Conservation (phyloP, 1,140 invertebrate genomes). For the Drosophila pruinosa region DNA sequence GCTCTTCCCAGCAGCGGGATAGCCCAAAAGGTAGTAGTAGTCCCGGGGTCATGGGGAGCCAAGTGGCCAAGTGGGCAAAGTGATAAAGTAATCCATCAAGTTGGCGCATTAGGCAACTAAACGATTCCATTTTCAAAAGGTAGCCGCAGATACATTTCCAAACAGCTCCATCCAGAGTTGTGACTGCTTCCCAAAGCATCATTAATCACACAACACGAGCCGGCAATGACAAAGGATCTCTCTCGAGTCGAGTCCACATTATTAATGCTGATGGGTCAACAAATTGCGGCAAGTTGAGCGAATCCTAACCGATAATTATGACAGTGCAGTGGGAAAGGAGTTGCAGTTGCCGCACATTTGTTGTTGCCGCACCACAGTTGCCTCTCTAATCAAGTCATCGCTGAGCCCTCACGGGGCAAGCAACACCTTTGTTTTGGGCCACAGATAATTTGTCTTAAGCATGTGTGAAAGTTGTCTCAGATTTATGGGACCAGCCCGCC, state of each 20-base stretch:
- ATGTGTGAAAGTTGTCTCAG: conserved; percentile 79
- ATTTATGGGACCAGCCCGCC: conserved; percentile 53
- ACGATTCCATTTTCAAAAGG: conserved; percentile 72
- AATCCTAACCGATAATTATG: conserved; percentile 82
- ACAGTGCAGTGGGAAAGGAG: conserved; percentile 78
- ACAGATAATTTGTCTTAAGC: conserved; percentile 75
- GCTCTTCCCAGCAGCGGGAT: neutral
- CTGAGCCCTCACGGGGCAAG: neutral
- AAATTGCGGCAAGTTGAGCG: conserved; percentile 76
- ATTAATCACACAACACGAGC: conserved; percentile 82
- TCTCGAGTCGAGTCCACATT: conserved; percentile 11
- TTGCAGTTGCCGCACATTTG: conserved; percentile 55
- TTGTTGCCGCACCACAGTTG: conserved; percentile 22
- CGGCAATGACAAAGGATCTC: conserved; percentile 46
- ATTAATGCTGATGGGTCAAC: conserved; percentile 70
- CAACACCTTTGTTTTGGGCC: conserved; percentile 64
- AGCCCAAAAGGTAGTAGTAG: neutral
- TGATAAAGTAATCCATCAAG: conserved; percentile 80
- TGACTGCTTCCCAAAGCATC: conserved; percentile 35
- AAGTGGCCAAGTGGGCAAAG: conserved; percentile 30
- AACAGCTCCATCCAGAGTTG: conserved; percentile 43
- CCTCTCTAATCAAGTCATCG: conserved; percentile 78
- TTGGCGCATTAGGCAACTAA: conserved; percentile 80
- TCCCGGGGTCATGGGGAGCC: conserved; percentile 2
- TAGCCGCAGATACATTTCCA: conserved; percentile 74